Evolutionary conservation across 2,113 vertebrate species (phyloP).

Genomic region (Dipodomys merriami): DNA sequence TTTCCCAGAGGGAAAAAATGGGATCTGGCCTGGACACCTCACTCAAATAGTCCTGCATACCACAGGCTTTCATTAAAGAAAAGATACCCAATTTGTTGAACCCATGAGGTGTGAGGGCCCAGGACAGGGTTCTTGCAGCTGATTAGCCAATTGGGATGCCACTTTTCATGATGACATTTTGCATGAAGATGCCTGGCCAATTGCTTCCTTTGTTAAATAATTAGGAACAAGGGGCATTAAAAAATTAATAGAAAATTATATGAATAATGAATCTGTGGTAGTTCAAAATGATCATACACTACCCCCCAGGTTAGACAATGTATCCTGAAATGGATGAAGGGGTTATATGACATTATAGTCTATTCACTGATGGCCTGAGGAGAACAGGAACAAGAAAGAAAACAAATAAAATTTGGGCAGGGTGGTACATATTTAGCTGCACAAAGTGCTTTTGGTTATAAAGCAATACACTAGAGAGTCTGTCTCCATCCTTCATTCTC

Average conservation of each 20-base stretch:
- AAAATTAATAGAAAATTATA: conserved; percentile 73
- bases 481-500: neutral
- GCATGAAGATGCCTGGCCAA: conserved; percentile 53
- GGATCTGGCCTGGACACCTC: neutral
- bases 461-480: neutral
- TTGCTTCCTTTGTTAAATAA: conserved; percentile 58
- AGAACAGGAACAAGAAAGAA: conserved; percentile 15
- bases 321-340: conserved; percentile 36
- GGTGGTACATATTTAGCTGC: neutral
- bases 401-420: conserved; percentile 1
- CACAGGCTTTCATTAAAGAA: neutral
- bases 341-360: conserved; percentile 33
- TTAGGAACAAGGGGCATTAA: conserved; percentile 68
- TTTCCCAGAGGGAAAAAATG: neutral
- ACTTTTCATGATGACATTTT: conserved; percentile 63
- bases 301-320: conserved; percentile 47
- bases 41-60: neutral
- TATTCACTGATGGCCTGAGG: conserved; percentile 31
- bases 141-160: neutral
- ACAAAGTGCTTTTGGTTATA: neutral
- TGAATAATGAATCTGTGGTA: conserved; percentile 75
- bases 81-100: neutral
- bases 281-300: conserved; percentile 57
- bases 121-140: neutral
- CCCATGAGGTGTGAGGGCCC: too few relatives aligned